A percentile compares a stretch with the other conserved stretches of the same genome.
Evolutionary conservation across 2,113 vertebrate species (phyloP).

Genomic region (Eulemur macaco): DNA sequence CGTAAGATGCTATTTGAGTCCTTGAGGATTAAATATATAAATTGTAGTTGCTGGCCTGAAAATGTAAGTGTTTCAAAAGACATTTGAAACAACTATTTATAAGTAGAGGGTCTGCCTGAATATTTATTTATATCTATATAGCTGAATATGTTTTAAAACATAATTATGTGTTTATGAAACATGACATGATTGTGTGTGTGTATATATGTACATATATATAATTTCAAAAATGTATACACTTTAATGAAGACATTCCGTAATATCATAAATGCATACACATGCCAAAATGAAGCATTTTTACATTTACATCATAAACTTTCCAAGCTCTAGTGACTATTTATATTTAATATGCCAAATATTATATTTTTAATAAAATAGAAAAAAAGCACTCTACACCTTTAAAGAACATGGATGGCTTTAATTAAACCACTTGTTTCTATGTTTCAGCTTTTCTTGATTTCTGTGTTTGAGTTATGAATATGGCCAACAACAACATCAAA

Average conservation of each 20-base stretch:
- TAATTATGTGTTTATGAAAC: conserved; percentile 57
- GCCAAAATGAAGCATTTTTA: conserved; percentile 30
- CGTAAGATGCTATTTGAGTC: not conserved
- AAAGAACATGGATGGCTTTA: not conserved
- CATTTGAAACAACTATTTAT: not conserved
- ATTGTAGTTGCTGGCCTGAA: conserved; percentile 29
- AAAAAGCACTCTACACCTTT: not conserved
- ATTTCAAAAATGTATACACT: conserved; percentile 47
- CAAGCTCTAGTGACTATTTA: not conserved
- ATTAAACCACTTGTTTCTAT: conserved; percentile 1
- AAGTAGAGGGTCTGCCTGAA: not conserved
- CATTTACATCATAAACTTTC: conserved; percentile 28
- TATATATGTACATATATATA: not conserved
- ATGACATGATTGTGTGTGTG: not conserved
- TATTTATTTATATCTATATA: conserved; percentile 16
- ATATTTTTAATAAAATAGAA: conserved; percentile 24
- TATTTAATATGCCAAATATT: conserved; percentile 1
- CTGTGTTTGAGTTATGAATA: not conserved
- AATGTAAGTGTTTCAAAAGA: not conserved
- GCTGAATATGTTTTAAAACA: conserved; percentile 44
- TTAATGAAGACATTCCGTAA: conserved; percentile 41
- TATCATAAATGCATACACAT: conserved; percentile 1
- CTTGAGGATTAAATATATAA: conserved; percentile 24
- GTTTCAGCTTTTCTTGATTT: conserved; percentile 24
- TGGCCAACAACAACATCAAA: not conserved